Base-by-base conservation (phyloP, 2,888 invertebrate genomes). In the Amaurobius ferox region DNA sequence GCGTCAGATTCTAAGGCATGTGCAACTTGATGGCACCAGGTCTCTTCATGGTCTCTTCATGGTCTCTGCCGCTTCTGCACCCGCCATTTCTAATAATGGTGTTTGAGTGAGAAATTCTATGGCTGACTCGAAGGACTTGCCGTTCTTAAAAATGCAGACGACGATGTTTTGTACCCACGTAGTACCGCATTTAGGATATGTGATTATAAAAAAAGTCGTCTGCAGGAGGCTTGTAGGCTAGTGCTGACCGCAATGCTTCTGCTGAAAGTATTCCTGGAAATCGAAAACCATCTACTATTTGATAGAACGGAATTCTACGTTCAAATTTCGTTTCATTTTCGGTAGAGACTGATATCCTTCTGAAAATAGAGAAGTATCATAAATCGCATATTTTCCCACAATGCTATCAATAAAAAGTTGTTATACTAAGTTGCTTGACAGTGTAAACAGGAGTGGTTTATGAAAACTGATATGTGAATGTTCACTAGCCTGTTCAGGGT, bases 11-110 rank as follows among this genome's bases (percentile, higher is more conserved):
- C 29, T 71, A 79, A 5, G 86, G 86, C 3, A 86, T 26, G 32
- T 86, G 86, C 0, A 70, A 1, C 26, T 85, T 85, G 87, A 85
- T 91, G 90, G 87, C 83, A 0, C 88, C 79, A 0, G 88, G 89
- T n/a, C 80, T 55, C 1, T 71, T 77, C 73, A 68, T 76, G 1
- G n/a, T n/a, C n/a, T n/a, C n/a, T n/a, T n/a, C n/a, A n/a, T n/a
- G n/a, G 19, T 62, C 26, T 67, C 74, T 5, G 70, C 80, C 1
- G 44, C 73, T 66, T 86, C 79, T 0, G 79, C 67, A 19, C 88
- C 88, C 0, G 78, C 32, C 74, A 80, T 71, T 26, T 88, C 88
- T 23, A 88, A 40, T n/a, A 81, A 81, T 16, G 88, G 88, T 1
- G 79, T 66, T 19, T 78, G 62, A 16, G 35, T 55, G 1, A 73